Base-by-base conservation (phyloP, 2,113 vertebrate species). In the Orientallactaga bullata region DNA sequence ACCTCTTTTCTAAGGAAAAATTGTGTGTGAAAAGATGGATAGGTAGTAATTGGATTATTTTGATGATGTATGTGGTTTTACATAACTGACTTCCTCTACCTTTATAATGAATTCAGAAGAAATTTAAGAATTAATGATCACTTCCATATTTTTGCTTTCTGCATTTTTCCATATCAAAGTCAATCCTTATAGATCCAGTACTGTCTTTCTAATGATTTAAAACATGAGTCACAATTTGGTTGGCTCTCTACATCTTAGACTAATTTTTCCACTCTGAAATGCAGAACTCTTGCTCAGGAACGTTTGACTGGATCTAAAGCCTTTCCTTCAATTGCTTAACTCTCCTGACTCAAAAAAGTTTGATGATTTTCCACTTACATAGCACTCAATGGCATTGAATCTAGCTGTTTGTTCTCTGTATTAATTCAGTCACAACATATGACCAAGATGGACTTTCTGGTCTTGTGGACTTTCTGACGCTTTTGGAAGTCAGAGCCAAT, bases 1-100 rank as follows among this genome's bases (percentile, higher is more conserved):
- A 47, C 82, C 91, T 94, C 0, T 83, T 85, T 95, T 35, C 61
- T 76, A 84, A 79, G 39, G 69, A 72, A 88, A 17, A 58, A 60
- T 83, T 8, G 2, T 85, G 12, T 51, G 35, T 73, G 37, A 65
- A 28, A 26, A 85, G 24, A n/a, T 51, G 63, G 8, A 2, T 51
- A 16, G 2, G 1, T 39, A n/a, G 65, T 93, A 79, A 37, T 55
- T 51, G 18, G 9, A 10, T 69, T 69, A 26, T 66, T 39, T 84
- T 63, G 39, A 55, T 35, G 24, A 39, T n/a, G 4, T 66, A 11
- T 73, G 0, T 60, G 21, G 32, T 3, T 85, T 85, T 82, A 5
- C 82, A 9, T 85, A 28, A 68, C 47, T 94, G 15, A 80, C 63
- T 55, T 85, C 93, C 30, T 93, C 20, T 90, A 55, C 11, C 55